A percentile compares a stretch with the other conserved stretches of the same genome.
These are phyloP conservation scores for Amphibalanus amphitrite DNA, from an alignment of 1,140 invertebrate genomes.

Conservation along the genomic window DNA sequence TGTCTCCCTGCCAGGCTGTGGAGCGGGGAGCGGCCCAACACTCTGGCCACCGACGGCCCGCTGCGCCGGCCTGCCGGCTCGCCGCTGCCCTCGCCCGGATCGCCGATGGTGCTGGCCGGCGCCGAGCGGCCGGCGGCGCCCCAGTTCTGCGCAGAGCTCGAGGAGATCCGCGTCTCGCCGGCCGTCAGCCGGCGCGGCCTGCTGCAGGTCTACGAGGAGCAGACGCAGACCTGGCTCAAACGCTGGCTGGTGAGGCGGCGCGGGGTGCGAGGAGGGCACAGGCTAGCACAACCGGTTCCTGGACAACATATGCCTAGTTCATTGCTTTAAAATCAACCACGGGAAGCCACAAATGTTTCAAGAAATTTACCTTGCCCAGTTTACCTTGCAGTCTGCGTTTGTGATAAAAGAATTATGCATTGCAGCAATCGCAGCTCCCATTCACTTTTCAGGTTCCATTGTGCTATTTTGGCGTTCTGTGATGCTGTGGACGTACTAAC, in stretches of 20 bases:
- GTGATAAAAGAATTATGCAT: too few relatives aligned
- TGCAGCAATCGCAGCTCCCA: too few relatives aligned
- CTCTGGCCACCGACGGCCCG: constrained; percentile 14
- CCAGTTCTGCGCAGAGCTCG: constrained; percentile 82
- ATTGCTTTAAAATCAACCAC: too few relatives aligned
- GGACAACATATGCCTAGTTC: too few relatives aligned
- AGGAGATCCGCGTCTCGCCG: constrained; percentile 92
- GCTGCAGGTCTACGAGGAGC: constrained; percentile 91
- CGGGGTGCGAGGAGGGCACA: too few relatives aligned
- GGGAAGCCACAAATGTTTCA: too few relatives aligned
- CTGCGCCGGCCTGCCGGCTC: constrained; percentile 33
- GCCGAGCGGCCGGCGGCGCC: constrained; percentile 32
- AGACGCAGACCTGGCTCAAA: constrained; percentile 91
- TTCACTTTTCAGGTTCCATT: too few relatives aligned
- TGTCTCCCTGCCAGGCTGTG: constrained; percentile 22
- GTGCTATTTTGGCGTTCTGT: too few relatives aligned
- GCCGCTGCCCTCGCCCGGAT: constrained; percentile 37
- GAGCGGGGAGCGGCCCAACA: constrained; percentile 20
- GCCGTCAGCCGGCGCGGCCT: constrained; percentile 91
- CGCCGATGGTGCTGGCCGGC: neutral
- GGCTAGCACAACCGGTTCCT: too few relatives aligned
- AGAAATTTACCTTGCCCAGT: too few relatives aligned
- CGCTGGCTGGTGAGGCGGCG: constrained; percentile 63
- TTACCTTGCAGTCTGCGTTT: too few relatives aligned
- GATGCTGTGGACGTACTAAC: too few relatives aligned